These are phyloP conservation scores for Sisor rabdophorus DNA, from an alignment of 2,113 vertebrate genomes.

Conservation along the genomic window DNA sequence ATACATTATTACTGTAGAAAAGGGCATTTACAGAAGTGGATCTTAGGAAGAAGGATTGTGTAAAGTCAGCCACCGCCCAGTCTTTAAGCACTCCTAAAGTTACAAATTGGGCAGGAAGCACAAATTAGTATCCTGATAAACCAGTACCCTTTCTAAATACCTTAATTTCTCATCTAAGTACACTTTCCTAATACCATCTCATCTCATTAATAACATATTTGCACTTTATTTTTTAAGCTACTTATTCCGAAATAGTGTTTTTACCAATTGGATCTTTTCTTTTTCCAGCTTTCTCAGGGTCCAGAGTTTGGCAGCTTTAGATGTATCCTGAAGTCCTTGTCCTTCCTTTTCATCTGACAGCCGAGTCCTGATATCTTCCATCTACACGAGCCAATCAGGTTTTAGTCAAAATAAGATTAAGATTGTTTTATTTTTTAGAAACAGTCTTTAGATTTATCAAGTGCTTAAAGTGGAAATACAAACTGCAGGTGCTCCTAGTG, in stretches of 20 bases:
- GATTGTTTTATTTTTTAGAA: no score
- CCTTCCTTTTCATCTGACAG: no score
- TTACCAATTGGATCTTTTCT: not conserved
- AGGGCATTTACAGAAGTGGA: constrained; percentile 45
- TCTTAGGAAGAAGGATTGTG: not conserved
- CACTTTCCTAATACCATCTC: no score
- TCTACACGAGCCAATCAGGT: no score
- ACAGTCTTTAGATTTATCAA: no score
- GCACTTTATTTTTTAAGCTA: not conserved
- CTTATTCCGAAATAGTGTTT: no score
- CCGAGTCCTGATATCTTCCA: no score
- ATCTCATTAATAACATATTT: not conserved
- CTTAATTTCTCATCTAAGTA: not conserved
- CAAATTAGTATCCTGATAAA: constrained; percentile 26
- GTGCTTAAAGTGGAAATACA: no score
- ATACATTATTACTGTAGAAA: constrained; percentile 16
- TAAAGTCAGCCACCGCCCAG: constrained; percentile 19
- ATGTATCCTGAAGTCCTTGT: not conserved
- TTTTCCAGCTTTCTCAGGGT: not conserved
- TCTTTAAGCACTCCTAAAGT: constrained; percentile 1
- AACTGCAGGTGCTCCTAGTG: no score
- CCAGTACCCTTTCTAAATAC: not conserved
- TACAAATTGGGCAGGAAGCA: not conserved
- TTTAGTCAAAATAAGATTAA: no score
- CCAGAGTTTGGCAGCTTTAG: not conserved